phyloP scores from a whole-genome alignment of 2,113 vertebrate genomes.

The Myrmophylax atrothorax region DNA sequence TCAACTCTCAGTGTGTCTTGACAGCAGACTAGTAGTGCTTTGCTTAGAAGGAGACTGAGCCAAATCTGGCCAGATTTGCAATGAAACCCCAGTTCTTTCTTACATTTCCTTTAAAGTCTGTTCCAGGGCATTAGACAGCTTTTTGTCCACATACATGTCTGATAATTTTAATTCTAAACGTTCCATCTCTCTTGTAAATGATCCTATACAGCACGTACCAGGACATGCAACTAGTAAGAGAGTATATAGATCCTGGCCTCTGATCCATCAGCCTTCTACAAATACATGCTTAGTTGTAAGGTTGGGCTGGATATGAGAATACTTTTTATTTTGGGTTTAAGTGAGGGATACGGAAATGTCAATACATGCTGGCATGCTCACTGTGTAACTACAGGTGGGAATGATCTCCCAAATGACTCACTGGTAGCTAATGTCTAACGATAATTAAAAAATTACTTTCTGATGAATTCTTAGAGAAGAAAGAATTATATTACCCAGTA shows the following conservation, averaged over 20 bases:
- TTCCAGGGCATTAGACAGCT: neutral
- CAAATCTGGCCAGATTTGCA: neutral
- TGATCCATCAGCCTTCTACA: neutral
- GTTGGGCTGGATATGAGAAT: neutral
- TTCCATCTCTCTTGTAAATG: neutral
- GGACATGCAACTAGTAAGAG: neutral
- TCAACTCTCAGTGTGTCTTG: neutral
- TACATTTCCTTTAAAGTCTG: neutral
- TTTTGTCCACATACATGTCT: neutral
- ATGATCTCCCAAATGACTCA: neutral
- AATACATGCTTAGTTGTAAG: neutral
- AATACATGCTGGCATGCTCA: neutral
- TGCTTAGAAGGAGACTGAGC: neutral
- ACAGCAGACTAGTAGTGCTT: neutral
- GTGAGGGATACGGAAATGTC: neutral
- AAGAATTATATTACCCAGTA: neutral
- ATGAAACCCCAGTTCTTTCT: neutral
- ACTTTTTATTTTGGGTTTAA: neutral
- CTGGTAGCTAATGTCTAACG: neutral
- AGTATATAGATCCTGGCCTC: neutral
- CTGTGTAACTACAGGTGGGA: neutral
- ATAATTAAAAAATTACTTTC: neutral
- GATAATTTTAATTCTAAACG: neutral
- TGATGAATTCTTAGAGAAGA: neutral
- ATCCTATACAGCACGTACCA: fast-evolving